Evolutionary conservation across 1,140 invertebrate species (phyloP).

Genomic region (Neuroterus valhalla): DNA sequence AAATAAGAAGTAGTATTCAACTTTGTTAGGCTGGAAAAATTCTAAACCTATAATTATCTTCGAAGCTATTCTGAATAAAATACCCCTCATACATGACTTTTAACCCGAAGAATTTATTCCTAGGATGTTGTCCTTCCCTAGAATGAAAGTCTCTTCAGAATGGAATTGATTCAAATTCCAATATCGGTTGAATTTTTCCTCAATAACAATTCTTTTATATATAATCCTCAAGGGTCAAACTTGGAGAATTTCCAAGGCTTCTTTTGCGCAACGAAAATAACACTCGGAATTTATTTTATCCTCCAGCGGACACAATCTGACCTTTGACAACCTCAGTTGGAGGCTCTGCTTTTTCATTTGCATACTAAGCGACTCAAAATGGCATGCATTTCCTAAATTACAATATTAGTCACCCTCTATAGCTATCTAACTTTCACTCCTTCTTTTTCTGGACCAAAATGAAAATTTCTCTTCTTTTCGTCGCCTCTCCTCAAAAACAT

Average conservation of each 20-base stretch:
- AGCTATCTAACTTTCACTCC: not conserved
- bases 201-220: not conserved
- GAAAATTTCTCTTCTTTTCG: not conserved
- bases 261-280: constrained; percentile 11
- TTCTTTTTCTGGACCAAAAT: not conserved
- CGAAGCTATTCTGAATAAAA: no score
- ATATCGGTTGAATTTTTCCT: not conserved
- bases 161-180: not conserved
- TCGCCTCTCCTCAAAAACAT: not conserved
- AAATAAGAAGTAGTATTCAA: no score
- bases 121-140: not conserved
- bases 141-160: not conserved
- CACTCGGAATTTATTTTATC: constrained; percentile 20
- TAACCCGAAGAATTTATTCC: not conserved
- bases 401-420: constrained; percentile 6
- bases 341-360: constrained; percentile 19
- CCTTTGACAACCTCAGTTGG: constrained; percentile 10
- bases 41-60: no score
- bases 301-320: constrained; percentile 13
- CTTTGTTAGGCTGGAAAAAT: no score
- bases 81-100: no score
- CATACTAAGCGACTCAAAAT: constrained; percentile 15
- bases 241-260: constrained; percentile 1
- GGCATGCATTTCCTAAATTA: not conserved
- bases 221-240: not conserved